phyloP scores from a whole-genome alignment of 2,888 invertebrate species.

The Acheta domesticus region DNA sequence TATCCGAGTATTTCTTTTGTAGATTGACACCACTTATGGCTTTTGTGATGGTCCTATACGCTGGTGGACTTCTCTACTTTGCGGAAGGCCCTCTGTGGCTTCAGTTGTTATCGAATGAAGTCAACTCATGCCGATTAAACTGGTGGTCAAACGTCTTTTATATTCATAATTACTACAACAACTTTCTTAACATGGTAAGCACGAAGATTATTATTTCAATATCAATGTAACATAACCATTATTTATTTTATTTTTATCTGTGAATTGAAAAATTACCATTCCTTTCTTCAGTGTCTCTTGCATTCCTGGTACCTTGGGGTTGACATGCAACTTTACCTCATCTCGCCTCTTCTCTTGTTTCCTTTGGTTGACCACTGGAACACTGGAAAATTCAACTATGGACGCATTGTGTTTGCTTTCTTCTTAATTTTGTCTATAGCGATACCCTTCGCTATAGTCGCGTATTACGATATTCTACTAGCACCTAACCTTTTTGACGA shows the following conservation, averaged over 20 bases:
- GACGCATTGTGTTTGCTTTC: not conserved
- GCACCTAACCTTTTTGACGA: not conserved
- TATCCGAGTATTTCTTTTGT: too few species aligned
- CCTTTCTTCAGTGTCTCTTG: not conserved
- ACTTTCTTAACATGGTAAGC: not conserved
- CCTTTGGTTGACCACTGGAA: not conserved
- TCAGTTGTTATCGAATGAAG: too few species aligned
- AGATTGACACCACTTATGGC: not conserved
- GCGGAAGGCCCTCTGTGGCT: not conserved
- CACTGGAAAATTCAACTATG: not conserved
- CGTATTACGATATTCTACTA: not conserved
- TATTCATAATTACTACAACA: not conserved
- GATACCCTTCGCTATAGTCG: not conserved
- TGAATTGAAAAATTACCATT: not conserved
- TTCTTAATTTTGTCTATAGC: too few species aligned
- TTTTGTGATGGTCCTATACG: not conserved
- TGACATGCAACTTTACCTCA: not conserved
- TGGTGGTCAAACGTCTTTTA: not conserved
- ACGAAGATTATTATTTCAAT: not conserved
- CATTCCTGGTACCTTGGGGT: not conserved
- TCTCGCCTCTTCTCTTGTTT: not conserved
- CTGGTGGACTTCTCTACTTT: not conserved
- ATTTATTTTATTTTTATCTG: not conserved
- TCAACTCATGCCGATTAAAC: not conserved
- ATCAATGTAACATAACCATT: not conserved